phyloP scores from a whole-genome alignment of 2,797 vertebrate genomes.

The Gallinago solitaria region DNA sequence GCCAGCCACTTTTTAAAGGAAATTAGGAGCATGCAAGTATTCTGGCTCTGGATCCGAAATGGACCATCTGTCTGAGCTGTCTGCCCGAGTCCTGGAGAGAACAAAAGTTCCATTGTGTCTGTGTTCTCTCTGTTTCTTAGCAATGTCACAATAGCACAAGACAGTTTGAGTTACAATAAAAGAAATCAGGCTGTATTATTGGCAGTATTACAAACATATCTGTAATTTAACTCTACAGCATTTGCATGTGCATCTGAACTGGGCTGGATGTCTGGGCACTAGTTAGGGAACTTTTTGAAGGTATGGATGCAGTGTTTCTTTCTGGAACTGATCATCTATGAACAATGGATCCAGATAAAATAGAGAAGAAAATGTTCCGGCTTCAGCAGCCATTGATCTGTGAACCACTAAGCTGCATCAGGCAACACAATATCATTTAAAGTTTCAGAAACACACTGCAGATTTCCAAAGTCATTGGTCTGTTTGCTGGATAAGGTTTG shows the following conservation, averaged over 20 bases:
- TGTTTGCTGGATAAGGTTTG: not conserved
- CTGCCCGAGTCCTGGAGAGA: not conserved
- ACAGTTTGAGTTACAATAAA: not conserved
- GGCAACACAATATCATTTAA: not conserved
- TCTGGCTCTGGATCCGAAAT: not conserved
- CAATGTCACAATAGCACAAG: not conserved
- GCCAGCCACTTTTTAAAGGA: not conserved
- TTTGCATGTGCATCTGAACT: accelerated
- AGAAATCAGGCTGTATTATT: not conserved
- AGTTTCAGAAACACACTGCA: not conserved
- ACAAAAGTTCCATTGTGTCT: not conserved
- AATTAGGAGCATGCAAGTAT: not conserved
- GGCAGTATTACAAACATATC: not conserved
- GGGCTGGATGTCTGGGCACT: not conserved
- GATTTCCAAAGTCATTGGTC: not conserved
- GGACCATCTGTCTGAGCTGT: constrained; percentile 1
- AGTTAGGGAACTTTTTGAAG: not conserved
- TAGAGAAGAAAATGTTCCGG: not conserved
- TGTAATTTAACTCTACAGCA: not conserved
- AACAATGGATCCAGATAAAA: not conserved
- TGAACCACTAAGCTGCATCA: not conserved
- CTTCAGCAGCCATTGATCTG: not conserved
- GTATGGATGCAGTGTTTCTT: not conserved
- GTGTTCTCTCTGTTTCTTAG: not conserved
- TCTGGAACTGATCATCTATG: not conserved